These are phyloP conservation scores for Aleadryas rufinucha DNA, from an alignment of 2,113 vertebrate genomes.

Conservation along the genomic window DNA sequence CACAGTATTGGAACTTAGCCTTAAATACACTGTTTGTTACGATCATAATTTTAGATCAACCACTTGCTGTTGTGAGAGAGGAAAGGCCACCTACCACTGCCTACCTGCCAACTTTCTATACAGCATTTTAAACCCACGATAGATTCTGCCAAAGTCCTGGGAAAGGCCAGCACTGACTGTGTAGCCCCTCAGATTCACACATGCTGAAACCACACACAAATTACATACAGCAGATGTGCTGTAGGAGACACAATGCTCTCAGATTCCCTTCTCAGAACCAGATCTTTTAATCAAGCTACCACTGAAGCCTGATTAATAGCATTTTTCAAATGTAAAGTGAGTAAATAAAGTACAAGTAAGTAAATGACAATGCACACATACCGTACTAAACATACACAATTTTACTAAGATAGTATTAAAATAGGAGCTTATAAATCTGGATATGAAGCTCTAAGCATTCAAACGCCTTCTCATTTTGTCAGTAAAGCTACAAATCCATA, in stretches of 20 bases:
- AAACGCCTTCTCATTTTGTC: not conserved
- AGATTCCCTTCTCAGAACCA: not conserved
- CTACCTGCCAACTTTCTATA: not conserved
- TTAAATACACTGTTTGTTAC: slow-evolving; percentile 23
- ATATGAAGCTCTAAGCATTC: not conserved
- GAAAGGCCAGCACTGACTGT: not conserved
- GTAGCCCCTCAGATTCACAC: not conserved
- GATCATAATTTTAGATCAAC: slow-evolving; percentile 9
- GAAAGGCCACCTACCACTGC: not conserved
- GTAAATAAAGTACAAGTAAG: not conserved
- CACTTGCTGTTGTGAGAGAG: not conserved
- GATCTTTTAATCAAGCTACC: not conserved
- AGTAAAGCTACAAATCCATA: not conserved
- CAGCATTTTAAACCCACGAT: not conserved
- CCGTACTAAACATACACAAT: not conserved
- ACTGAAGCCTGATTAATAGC: not conserved
- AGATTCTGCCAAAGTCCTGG: not conserved
- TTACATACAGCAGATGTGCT: not conserved
- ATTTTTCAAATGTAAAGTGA: not conserved
- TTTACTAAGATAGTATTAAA: not conserved
- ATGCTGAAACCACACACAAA: not conserved
- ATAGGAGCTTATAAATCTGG: not conserved
- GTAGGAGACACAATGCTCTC: not conserved
- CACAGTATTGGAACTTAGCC: not conserved
- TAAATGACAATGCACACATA: not conserved